Evolutionary conservation across 2,113 vertebrate genomes (phyloP), one percentile per base, ranked within the genome.

Genomic region (Trogon surrucura): DNA sequence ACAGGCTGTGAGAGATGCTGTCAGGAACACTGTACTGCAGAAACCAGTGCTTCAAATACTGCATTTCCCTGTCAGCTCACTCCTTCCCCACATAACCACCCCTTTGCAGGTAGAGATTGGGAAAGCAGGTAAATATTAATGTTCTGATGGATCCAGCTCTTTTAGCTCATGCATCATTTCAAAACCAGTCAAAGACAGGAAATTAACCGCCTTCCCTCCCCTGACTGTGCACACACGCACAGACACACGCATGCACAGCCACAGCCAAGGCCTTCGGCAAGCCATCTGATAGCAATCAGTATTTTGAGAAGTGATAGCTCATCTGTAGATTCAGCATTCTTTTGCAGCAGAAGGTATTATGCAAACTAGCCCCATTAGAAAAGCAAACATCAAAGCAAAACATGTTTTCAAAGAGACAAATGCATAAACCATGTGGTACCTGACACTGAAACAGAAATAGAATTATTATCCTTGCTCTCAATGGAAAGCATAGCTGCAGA

Each of bases 261-360:
- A 73, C 66, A 97, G 92, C 96, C 96, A 97, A 96, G 85, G 94
- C 97, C 95, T 88, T 97, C 41, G 78, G 91, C 96, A 97, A 97
- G 74, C 95, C 95, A 96, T 91, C 94, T 97, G 96, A 97, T 96
- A 96, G 91, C 90, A 96, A 97, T 97, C 96, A 97, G 92, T 91
- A 95, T 96, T 97, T 94, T 95, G 73, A 95, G 95, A 94, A 95
- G 93, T 94, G 93, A 97, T 97, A 95, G 88, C 91, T 97, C 92
- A 97, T 97, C 95, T 97, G 94, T 96, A 96, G 85, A 95, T 93
- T 97, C 96, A 95, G 95, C 95, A 96, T 96, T 96, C 95, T 94
- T 91, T 91, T 97, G 85, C 91, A 93, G 95, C 83, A 97, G 71
- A 95, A 97, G 89, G 84, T 95, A 93, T 93, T 95, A 95, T 96